A percentile compares a stretch with the other conserved stretches of the same genome.
These are phyloP conservation scores for Samia ricini DNA, from an alignment of 1,140 invertebrate genomes.

Conservation along the genomic window DNA sequence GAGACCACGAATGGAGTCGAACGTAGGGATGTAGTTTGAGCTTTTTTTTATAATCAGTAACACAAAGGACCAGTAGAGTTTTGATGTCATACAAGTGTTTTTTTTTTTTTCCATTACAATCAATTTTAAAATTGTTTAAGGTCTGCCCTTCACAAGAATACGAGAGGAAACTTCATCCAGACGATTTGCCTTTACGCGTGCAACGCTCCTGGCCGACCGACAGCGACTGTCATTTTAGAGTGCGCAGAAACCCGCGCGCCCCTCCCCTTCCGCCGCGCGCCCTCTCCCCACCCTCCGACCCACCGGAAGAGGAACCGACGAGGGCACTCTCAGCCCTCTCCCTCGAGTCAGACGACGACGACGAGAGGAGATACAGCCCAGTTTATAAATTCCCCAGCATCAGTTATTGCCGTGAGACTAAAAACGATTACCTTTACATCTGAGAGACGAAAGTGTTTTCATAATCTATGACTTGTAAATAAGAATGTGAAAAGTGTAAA, in stretches of 20 bases:
- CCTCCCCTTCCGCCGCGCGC: constrained; percentile 79
- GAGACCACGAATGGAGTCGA: too few relatives aligned
- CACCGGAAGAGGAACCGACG: constrained; percentile 53
- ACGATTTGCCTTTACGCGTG: constrained; percentile 90
- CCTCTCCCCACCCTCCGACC: constrained; percentile 29
- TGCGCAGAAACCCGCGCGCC: constrained; percentile 87
- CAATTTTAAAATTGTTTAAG: too few relatives aligned
- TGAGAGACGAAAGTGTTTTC: constrained; percentile 32
- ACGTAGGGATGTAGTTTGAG: too few relatives aligned
- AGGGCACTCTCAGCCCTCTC: constrained; percentile 66
- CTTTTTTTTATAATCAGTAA: too few relatives aligned
- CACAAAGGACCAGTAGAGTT: too few relatives aligned
- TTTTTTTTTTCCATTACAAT: constrained; percentile 3
- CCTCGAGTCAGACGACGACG: constrained; percentile 49
- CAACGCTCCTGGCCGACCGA: constrained; percentile 86
- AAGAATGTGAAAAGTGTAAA: constrained; percentile 14
- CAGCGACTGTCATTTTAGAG: constrained; percentile 84
- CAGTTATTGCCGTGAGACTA: constrained; percentile 64
- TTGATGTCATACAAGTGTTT: neutral
- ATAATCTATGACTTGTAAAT: constrained; percentile 51
- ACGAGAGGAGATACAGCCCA: constrained; percentile 68
- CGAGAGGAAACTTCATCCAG: constrained; percentile 91
- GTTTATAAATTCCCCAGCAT: constrained; percentile 77
- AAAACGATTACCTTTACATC: constrained; percentile 71
- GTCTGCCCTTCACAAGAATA: constrained; percentile 84